A percentile compares a stretch with the other conserved stretches of the same genome.
Evolutionary conservation across 2,797 vertebrate species (phyloP).

Genomic region (Varecia variegata): DNA sequence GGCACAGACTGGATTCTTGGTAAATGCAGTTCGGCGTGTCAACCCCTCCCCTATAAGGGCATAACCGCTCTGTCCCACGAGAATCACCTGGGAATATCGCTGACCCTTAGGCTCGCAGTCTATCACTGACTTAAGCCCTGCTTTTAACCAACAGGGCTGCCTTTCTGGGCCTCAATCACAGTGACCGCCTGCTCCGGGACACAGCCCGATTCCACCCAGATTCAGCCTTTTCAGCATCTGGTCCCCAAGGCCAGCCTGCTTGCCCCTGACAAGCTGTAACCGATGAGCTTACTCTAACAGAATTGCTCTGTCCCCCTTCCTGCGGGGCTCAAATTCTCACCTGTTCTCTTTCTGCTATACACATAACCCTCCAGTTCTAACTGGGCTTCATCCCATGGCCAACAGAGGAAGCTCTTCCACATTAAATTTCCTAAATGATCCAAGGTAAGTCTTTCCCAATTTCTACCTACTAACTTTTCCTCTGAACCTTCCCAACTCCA

Average conservation of each 20-base stretch:
- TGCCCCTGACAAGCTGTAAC: neutral
- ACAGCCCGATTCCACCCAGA: rapidly evolving
- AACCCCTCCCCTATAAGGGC: no score
- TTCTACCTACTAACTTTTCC: neutral
- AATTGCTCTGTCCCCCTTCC: neutral
- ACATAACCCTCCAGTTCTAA: rapidly evolving
- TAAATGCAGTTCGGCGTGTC: neutral
- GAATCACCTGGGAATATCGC: no score
- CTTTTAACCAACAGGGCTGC: neutral
- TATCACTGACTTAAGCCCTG: neutral
- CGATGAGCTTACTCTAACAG: no score
- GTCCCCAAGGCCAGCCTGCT: neutral
- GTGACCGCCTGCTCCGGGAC: neutral
- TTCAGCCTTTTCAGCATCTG: neutral
- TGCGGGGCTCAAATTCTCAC: neutral
- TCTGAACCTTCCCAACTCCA: neutral
- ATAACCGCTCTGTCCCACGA: neutral
- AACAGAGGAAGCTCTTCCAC: neutral
- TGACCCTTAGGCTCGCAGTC: neutral
- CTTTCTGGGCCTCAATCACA: neutral
- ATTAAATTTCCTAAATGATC: neutral
- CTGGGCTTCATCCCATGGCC: neutral
- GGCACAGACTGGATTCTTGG: no score
- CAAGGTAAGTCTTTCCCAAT: neutral
- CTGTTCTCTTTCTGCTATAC: neutral